phyloP scores from a whole-genome alignment of 1,140 invertebrate genomes.

The Habropoda laboriosa region DNA sequence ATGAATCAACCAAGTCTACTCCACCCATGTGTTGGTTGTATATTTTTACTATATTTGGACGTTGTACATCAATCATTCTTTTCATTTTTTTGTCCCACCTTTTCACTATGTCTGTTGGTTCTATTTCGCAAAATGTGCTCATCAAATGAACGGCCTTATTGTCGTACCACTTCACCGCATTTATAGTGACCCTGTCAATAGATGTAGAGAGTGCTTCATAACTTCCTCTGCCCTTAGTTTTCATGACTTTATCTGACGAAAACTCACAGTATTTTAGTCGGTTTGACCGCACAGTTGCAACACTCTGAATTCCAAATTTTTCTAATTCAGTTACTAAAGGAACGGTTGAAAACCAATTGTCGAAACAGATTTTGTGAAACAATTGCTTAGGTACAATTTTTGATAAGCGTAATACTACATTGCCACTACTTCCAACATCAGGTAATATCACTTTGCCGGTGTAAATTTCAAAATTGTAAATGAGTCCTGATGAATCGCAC shows the following conservation, averaged over 20 bases:
- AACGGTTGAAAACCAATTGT: slow-evolving; percentile 26
- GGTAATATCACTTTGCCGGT: slow-evolving; percentile 26
- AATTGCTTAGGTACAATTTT: slow-evolving; percentile 24
- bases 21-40: slow-evolving; percentile 76
- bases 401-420: slow-evolving; percentile 24
- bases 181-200: slow-evolving; percentile 39
- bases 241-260: slow-evolving; percentile 69
- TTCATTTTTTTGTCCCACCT: slow-evolving; percentile 69
- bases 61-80: slow-evolving; percentile 69
- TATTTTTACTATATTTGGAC: slow-evolving; percentile 75
- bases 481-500: slow-evolving; percentile 1
- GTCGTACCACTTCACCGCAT: slow-evolving; percentile 75
- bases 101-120: slow-evolving; percentile 69
- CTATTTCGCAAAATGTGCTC: slow-evolving; percentile 72
- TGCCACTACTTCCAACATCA: slow-evolving; percentile 26
- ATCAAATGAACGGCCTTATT: slow-evolving; percentile 78
- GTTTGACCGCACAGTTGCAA: too few species aligned
- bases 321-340: slow-evolving; percentile 19
- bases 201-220: slow-evolving; percentile 43
- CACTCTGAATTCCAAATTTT: too few species aligned
- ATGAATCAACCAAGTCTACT: slow-evolving; percentile 78
- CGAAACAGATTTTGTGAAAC: slow-evolving; percentile 29
- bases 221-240: slow-evolving; percentile 72
- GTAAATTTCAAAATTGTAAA: slow-evolving; percentile 27
- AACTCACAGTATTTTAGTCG: slow-evolving; percentile 31